A percentile compares a stretch with the other conserved stretches of the same genome.
These are phyloP conservation scores for Magallana angulata DNA, from an alignment of 1,140 invertebrate genomes.

Conservation along the genomic window DNA sequence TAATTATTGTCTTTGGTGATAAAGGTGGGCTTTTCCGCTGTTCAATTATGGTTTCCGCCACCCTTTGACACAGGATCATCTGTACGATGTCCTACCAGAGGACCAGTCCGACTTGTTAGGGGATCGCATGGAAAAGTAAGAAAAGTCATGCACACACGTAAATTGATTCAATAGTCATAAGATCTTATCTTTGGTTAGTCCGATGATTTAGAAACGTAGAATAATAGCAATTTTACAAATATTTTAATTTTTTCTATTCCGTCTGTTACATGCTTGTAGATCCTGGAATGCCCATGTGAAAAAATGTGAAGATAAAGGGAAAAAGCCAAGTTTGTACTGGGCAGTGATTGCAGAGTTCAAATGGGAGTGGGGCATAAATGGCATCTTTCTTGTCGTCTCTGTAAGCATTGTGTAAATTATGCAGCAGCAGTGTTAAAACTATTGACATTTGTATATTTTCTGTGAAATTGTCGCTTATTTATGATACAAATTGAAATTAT, in stretches of 20 bases:
- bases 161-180: neutral
- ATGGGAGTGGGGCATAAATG: constrained; percentile 50
- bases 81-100: constrained; percentile 58
- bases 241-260: neutral
- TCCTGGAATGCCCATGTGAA: constrained; percentile 52
- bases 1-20: too few relatives aligned
- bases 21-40: constrained; percentile 58
- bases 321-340: constrained; percentile 48
- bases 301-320: constrained; percentile 36
- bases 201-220: too few relatives aligned
- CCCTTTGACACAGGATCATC: constrained; percentile 41
- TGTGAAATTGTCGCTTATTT: too few relatives aligned
- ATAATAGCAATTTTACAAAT: neutral
- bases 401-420: constrained; percentile 15
- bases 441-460: too few relatives aligned
- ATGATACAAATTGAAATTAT: too few relatives aligned
- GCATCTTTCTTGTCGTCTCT: constrained; percentile 43
- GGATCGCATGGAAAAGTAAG: constrained; percentile 54
- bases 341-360: constrained; percentile 52
- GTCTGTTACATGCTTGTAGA: constrained; percentile 26
- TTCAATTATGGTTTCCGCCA: constrained; percentile 54
- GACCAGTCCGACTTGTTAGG: constrained; percentile 49
- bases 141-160: neutral
- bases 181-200: too few relatives aligned
- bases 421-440: too few relatives aligned